A percentile compares a stretch with the other conserved stretches of the same genome.
These are phyloP conservation scores for Vultur gryphus DNA, from an alignment of 2,797 vertebrate genomes.

Conservation along the genomic window DNA sequence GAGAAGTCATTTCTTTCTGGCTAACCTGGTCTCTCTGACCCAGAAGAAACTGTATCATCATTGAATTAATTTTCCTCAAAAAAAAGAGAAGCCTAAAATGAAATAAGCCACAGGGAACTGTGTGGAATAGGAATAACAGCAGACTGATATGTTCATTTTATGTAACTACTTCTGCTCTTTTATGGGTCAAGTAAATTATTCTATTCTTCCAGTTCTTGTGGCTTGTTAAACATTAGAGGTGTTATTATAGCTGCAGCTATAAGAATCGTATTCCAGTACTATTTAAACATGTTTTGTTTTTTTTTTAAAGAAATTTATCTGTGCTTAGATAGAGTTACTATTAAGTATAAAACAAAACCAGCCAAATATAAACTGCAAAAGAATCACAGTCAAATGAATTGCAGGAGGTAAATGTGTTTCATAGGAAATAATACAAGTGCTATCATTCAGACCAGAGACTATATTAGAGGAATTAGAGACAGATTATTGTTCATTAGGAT, in stretches of 20 bases:
- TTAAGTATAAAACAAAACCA: constrained; percentile 14
- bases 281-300: not conserved
- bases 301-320: not conserved
- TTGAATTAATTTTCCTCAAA: constrained; percentile 59
- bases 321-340: not conserved
- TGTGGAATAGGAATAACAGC: constrained; percentile 48
- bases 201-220: constrained; percentile 29
- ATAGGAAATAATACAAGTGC: not conserved
- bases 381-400: constrained; percentile 32
- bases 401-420: constrained; percentile 8
- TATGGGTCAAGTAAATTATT: constrained; percentile 54
- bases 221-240: constrained; percentile 41
- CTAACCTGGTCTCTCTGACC: constrained; percentile 44
- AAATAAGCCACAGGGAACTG: constrained; percentile 47
- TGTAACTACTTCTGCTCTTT: constrained; percentile 57
- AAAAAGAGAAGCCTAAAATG: not conserved
- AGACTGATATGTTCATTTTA: constrained; percentile 43
- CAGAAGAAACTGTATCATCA: constrained; percentile 40
- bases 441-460: constrained; percentile 24
- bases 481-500: constrained; percentile 44
- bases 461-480: constrained; percentile 43
- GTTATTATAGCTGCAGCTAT: constrained; percentile 29
- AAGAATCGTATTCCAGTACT: constrained; percentile 11
- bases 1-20: constrained; percentile 26
- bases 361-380: constrained; percentile 19